Evolutionary conservation across 2,797 vertebrate species (phyloP), one percentile per base, ranked within the genome.

Genomic region (Gymnodraco acuticeps): DNA sequence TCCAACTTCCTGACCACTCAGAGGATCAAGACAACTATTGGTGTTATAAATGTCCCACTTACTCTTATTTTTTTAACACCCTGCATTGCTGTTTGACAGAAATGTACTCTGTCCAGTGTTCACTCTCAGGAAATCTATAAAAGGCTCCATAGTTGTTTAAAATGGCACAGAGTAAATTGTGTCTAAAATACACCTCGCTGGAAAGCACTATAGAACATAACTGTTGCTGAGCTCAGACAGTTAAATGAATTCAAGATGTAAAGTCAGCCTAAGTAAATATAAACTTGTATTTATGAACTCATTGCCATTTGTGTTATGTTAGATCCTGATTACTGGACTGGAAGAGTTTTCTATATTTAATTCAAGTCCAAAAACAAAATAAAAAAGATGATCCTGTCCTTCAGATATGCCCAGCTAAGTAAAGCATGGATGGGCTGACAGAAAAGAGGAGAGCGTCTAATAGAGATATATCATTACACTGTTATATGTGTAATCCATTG

Each of bases 391-490:
- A 52, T 33, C 38, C 4, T 43, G 33, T 53, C 17, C 16, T 33
- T 2, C 10, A 33, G 31, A 17, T 50, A 46, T 62, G 45, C 43
- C 54, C 14, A 42, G 19, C 12, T 62, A 54, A 52, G 51, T 51
- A 19, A 73, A 68, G 55, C 52, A 33, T 48, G 41, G 64, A 52
- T 38, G 46, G 38, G 41, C 3, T 42, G 42, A 76, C 69, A 78
- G 64, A 42, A 45, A 19, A 68, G 75, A 82, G 56, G 67, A 86
- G 78, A 51, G 67, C 54, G 71, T 73, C 83, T 90, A 81, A 86
- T 80, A 82, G 82, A 89, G 88, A 83, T 89, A 85, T 91, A 93
- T 91, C 88, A 85, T 92, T 88, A 89, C 89, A 92, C 85, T 87
- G 77, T 91, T 89, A 89, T 85, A 89, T 70, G 86, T 90, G 86